phyloP scores from a whole-genome alignment of 2,113 vertebrate genomes.

The Regulus satrapa region DNA sequence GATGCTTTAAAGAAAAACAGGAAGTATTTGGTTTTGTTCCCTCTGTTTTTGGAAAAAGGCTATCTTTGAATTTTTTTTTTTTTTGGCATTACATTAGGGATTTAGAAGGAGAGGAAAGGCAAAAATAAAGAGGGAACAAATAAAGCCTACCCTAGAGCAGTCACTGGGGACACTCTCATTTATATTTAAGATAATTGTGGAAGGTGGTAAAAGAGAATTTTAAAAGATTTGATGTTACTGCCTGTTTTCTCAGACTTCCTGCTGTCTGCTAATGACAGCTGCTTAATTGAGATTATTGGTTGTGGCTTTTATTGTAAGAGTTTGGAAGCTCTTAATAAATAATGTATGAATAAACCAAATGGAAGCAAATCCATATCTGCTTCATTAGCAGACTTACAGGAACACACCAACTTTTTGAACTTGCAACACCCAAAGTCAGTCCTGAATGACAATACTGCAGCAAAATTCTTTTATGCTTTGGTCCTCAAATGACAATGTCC shows the following conservation, averaged over 20 bases:
- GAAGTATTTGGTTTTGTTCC: accelerated
- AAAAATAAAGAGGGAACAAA: too few relatives aligned
- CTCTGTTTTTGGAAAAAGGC: background rate
- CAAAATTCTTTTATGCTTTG: background rate
- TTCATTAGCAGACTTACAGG: background rate
- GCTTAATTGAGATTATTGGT: background rate
- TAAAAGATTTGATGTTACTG: background rate
- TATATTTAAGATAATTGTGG: background rate
- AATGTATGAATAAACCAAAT: background rate
- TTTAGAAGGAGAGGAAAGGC: background rate
- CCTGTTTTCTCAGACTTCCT: background rate
- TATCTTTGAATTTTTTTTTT: background rate
- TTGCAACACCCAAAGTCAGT: background rate
- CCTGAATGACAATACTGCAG: background rate
- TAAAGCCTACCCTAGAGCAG: background rate
- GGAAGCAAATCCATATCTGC: background rate
- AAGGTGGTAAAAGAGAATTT: background rate
- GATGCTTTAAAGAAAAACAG: background rate
- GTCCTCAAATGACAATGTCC: background rate
- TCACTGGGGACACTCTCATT: background rate
- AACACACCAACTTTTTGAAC: background rate
- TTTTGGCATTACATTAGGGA: background rate
- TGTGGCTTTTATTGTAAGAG: background rate
- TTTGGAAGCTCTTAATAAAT: slow-evolving; percentile 5
- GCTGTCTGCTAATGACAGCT: background rate